Evolutionary conservation across 2,797 vertebrate species (phyloP), one percentile per base, ranked within the genome.

Genomic region (Ispidina lecontei): DNA sequence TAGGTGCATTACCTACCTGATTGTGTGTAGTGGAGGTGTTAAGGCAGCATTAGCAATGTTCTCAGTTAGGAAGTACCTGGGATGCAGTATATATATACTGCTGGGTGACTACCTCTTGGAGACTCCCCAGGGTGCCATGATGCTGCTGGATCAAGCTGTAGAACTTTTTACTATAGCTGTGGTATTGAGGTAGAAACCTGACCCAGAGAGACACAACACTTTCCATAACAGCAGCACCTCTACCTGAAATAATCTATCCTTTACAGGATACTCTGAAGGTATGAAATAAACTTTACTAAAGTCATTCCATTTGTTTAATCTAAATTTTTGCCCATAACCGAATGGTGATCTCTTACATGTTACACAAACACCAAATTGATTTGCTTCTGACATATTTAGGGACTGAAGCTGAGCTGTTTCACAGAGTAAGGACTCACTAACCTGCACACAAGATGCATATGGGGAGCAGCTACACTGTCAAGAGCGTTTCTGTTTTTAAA

Each of bases 401-500:
- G 18, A 16, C 63, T 80, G 76, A 93, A 80, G 56, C 35, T 7
- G 76, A 75, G 21, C 10, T 69, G 22, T 37, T 75, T 65, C 37
- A n/a, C 23, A 72, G 59, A 59, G 33, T 54, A 78, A 79, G 26
- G n/a, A 43, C 23, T 75, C 28, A 10, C 46, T 74, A 69, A 56
- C 28, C 33, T 70, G 28, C 21, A 33, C 41, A 17, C 8, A 25
- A 33, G 54, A 68, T 70, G 14, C 21, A 43, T 23, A 29, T 28
- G 12, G 41, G 29, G 15, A 94, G n/a, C 41, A 82, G 37, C 37
- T 72, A 44, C 12, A 44, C 28, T 65, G 52, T 58, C 35, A 75
- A 89, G 46, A 75, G 4, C 9, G 60, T 56, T 82, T 49, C 41
- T 93, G 44, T 7, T 91, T 90, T 73, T 26, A 52, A 86, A 89